Base-by-base conservation (phyloP, 2,113 vertebrate genomes). In the Lampris megalopsis region DNA sequence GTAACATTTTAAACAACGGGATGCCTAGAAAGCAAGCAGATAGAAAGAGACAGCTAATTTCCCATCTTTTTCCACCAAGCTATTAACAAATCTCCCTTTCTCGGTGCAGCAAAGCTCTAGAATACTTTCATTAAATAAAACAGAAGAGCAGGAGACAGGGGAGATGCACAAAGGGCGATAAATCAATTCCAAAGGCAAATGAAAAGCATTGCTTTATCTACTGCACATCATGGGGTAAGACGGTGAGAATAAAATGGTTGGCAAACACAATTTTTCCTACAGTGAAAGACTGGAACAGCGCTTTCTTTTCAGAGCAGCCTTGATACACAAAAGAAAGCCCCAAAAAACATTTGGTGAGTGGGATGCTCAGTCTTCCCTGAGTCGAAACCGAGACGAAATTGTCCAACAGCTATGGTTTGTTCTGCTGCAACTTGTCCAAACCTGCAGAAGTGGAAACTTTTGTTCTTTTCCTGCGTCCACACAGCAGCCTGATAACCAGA, bases 1-100 rank as follows among this genome's bases (percentile, higher is more conserved):
- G 77, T 61, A 64, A 79, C 67, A 79, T 86, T 84, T 76, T 73
- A 63, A 75, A 75, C 64, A 77, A 57, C 2, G 38, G 52, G 71
- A 63, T 75, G 58, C 67, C 61, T 50, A 47, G 42, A 83, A 73
- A 64, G 68, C 47, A 80, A 84, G 9, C 45, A 73, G 56, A 70
- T 42, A 52, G 5, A 73, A 61, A 68, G 64, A 68, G 40, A 58
- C 40, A 49, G 53, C 64, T 42, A 66, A 60, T 52, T 70, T 48
- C 35, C 6, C 10, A 43, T 64, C 41, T 69, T 36, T 73, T 66
- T 78, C 24, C 41, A 11, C 48, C 5, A 62, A 24, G 60, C 53
- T 37, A 53, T 42, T 70, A 24, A 35, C 56, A 60, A 50, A 65
- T 42, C 6, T 43, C 45, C 9, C 70, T 70, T 79, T 70, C 77